Evolutionary conservation across 1,140 invertebrate species (phyloP), one percentile per base, ranked within the genome.

Genomic region (Cotesia typhae): DNA sequence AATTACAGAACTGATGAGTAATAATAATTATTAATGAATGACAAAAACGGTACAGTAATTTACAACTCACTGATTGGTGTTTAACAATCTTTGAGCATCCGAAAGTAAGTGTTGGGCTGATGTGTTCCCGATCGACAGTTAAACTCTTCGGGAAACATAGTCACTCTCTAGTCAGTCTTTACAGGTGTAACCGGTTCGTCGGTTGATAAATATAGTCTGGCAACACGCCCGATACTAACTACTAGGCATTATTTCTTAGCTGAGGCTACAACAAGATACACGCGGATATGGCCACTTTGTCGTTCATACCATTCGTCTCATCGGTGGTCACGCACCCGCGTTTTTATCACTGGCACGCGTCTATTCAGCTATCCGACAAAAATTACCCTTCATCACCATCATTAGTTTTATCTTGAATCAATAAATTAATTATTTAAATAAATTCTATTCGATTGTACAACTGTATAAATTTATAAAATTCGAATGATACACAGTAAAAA

Each of bases 161-260:
- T 53, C 10, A 47, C 41, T 47, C 41, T 47, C 36, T 51, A 65
- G 36, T 63, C 17, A 20, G 67, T 76, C 74, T 75, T 81, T 78
- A 81, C 78, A 80, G 78, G 76, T 78, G 78, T 79, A 82, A 82
- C 79, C 80, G 81, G 78, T 75, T 81, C 73, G 77, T 81, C 75
- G 75, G 59, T 65, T 47, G 77, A 74, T 82, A 84, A 84, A 83
- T 83, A 82, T 84, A 83, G 82, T 79, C 77, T 85, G 82, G 82
- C 83, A 82, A 67, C 65, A 67, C 73, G 81, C 82, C 74, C 82
- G 82, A 75, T 63, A 82, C 77, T 75, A 74, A 74, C 69, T 64
- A 71, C 57, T 75, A 77, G 75, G 71, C 79, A 77, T 72, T 47
- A 65, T 79, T 82, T 79, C 75, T 82, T 79, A 76, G 52, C 74